Evolutionary conservation across 2,113 vertebrate species (phyloP), one percentile per base, ranked within the genome.

Genomic region (Marmota flaviventris): DNA sequence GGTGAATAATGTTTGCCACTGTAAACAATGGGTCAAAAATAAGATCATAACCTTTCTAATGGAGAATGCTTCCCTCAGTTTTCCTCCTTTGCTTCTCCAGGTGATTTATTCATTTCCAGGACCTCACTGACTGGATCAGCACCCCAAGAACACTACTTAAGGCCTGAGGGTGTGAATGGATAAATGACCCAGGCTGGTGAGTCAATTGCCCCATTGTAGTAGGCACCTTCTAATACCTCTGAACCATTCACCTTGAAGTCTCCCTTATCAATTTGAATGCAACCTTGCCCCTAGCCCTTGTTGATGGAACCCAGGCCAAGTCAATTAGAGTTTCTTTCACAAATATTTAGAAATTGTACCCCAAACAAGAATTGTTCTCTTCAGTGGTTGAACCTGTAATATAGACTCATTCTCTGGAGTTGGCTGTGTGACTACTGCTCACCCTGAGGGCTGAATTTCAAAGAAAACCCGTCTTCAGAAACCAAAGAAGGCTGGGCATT

Each of bases 401-500:
- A 82, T 56, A 22, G 95, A 89, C 63, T 96, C 42, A 79, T 63
- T 94, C 69, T 77, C 67, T 86, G 63, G 56, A 85, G 61, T 25
- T 90, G 81, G 48, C 58, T 81, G 24, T 81, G 24, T 69, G 22
- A 39, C 56, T 24, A 53, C 34, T 48, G 56, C 37, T 16, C n/a
- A 84, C 32, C 45, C 51, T 65, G 42, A 91, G 29, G 51, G 24
- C 82, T 78, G 53, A 95, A 70, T 27, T 87, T 20, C 63, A 87
- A 85, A 95, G 12, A 37, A 89, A 95, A 34, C 37, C 16, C 83
- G 61, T 94, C 61, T 94, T 93, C 37, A 93, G 37, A 61, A 91
- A 45, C 51, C 72, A 53, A 77, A 37, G 34, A 61, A 85, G 37
- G 8, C 25, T 63, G 24, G 24, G 61, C 9, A 27, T 24, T 63